A percentile compares a stretch with the other conserved stretches of the same genome.
Conservation (phyloP, 2,797 vertebrate species). For the Amphiprion clarkii region DNA sequence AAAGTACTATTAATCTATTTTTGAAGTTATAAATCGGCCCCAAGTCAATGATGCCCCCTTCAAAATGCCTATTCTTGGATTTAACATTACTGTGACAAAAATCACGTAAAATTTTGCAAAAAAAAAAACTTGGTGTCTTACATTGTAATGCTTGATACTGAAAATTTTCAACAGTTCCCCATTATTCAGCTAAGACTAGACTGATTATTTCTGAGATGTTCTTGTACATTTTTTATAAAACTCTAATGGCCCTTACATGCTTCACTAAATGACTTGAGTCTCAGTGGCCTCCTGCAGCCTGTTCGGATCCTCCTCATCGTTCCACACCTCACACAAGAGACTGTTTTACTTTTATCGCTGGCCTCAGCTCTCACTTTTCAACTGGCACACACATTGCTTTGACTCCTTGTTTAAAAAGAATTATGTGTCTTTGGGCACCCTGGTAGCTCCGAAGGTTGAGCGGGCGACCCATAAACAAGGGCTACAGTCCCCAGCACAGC, state of each 20-base stretch:
- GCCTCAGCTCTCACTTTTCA: conserved; percentile 4
- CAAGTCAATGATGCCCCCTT: neutral
- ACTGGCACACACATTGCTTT: neutral
- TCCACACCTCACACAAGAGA: conserved; percentile 8
- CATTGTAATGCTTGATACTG: neutral
- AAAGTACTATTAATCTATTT: conserved; percentile 48
- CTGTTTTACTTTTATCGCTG: neutral
- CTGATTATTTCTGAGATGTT: neutral
- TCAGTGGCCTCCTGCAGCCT: conserved; percentile 5
- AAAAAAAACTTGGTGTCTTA: neutral
- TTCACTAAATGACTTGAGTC: conserved; percentile 25
- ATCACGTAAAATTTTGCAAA: neutral
- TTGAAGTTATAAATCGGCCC: conserved; percentile 7
- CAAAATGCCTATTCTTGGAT: neutral
- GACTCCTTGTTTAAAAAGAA: neutral
- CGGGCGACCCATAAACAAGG: no score
- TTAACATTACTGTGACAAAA: neutral
- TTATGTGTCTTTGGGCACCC: no score
- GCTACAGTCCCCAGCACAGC: no score
- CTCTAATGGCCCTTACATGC: conserved; percentile 1
- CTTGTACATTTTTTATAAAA: neutral
- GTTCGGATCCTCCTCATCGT: neutral
- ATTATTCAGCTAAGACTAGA: neutral
- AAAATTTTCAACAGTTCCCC: neutral
- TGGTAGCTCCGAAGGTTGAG: no score